Percentiles rank a stretch among this genome's conserved stretches.
phyloP scores from a whole-genome alignment of 2,888 invertebrate species.

The Anticlea derivata region DNA sequence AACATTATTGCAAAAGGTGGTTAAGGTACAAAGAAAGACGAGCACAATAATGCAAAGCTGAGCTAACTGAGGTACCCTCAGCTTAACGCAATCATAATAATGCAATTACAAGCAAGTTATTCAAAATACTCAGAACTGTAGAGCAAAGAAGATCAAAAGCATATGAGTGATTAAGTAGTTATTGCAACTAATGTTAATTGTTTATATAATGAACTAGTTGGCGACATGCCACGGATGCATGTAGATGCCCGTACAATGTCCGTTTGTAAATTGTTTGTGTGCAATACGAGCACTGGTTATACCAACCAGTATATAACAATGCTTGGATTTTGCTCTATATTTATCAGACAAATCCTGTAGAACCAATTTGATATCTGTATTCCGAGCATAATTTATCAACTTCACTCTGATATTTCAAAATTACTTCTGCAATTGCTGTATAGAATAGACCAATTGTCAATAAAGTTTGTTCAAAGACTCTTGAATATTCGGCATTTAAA shows the following conservation, averaged over 20 bases:
- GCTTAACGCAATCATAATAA: not conserved
- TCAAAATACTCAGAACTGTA: not conserved
- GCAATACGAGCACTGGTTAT: conserved; percentile 8
- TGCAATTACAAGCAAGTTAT: not conserved
- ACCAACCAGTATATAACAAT: conserved; percentile 14
- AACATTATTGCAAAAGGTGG: too few species aligned
- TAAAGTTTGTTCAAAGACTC: too few species aligned
- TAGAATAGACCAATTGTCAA: too few species aligned
- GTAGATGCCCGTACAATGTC: conserved; percentile 15
- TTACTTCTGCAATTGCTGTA: too few species aligned
- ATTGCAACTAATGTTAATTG: conserved; percentile 28
- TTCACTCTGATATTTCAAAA: too few species aligned
- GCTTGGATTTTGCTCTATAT: conserved; percentile 6
- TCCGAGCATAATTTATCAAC: too few species aligned
- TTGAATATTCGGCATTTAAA: too few species aligned
- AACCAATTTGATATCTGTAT: too few species aligned
- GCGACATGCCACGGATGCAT: conserved; percentile 30
- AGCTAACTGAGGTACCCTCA: too few species aligned
- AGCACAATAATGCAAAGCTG: too few species aligned
- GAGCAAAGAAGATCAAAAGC: conserved; percentile 12
- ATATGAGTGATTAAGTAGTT: not conserved
- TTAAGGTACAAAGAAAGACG: too few species aligned
- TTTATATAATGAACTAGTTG: conserved; percentile 35
- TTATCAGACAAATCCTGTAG: too few species aligned
- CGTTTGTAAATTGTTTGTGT: conserved; percentile 18